phyloP scores from a whole-genome alignment of 53 echinoderm and acorn worm genomes.

The Echinometra lucunter region DNA sequence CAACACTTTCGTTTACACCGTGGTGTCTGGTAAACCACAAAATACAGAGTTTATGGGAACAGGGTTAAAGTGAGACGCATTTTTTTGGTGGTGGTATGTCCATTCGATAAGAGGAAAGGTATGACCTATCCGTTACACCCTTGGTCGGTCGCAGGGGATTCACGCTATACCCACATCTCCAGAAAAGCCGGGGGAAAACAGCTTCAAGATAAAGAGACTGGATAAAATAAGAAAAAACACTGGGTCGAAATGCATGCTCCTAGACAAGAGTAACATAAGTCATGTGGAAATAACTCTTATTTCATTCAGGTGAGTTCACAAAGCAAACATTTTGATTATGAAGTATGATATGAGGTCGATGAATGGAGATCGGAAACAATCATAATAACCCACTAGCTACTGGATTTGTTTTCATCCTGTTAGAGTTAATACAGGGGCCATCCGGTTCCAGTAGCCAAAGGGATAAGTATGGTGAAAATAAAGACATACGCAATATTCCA shows the following conservation, averaged over 20 bases:
- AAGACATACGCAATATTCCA: too few species aligned
- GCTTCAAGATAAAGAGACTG: neutral
- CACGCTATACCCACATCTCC: neutral
- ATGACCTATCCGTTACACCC: conserved; percentile 26
- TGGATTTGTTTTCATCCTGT: too few species aligned
- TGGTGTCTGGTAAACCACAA: neutral
- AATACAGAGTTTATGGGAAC: neutral
- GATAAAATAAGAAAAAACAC: neutral
- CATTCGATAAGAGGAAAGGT: neutral
- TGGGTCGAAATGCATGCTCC: neutral
- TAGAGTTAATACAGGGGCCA: too few species aligned
- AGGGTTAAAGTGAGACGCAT: neutral
- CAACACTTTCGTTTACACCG: neutral
- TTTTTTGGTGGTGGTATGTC: neutral
- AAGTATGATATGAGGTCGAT: neutral
- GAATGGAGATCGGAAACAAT: neutral
- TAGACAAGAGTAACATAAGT: neutral
- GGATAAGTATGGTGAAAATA: too few species aligned
- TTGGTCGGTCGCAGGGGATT: conserved; percentile 26
- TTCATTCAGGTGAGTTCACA: neutral
- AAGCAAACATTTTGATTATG: neutral
- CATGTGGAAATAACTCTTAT: neutral
- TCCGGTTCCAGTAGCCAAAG: too few species aligned
- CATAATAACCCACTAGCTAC: neutral
- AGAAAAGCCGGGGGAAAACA: neutral